Conservation (phyloP, 2,797 vertebrate species). For the Meriones psammophilus region DNA sequence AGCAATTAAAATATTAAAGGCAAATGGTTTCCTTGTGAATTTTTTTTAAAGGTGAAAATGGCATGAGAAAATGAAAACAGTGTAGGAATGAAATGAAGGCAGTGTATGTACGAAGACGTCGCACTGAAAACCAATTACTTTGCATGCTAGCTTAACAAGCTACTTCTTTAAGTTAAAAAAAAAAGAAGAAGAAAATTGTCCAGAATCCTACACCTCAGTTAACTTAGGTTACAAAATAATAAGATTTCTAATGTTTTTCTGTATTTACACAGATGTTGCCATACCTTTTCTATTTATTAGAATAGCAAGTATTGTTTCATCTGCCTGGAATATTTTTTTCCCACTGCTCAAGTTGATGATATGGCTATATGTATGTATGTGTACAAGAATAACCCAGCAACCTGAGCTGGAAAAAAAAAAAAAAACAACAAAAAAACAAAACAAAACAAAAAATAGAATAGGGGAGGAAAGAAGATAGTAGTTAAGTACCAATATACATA, state of each 20-base stretch:
- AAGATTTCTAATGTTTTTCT: not conserved
- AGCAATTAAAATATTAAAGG: slow-evolving; percentile 31
- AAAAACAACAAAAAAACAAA: not conserved
- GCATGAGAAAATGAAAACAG: not conserved
- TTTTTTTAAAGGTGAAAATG: not conserved
- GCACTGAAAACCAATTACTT: not conserved
- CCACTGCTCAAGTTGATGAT: not conserved
- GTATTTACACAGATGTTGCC: not conserved
- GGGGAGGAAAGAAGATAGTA: not conserved
- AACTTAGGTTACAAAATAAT: not conserved
- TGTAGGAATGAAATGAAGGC: not conserved
- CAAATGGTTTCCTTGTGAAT: not conserved
- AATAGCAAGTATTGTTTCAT: not conserved
- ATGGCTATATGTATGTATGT: not conserved
- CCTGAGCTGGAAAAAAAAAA: too few species aligned
- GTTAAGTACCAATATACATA: too few species aligned
- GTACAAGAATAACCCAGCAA: not conserved
- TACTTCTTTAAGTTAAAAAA: not conserved
- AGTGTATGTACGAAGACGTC: not conserved
- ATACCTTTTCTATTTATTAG: not conserved
- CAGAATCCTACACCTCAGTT: not conserved
- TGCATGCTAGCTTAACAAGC: not conserved
- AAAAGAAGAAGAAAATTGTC: not conserved
- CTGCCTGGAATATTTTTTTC: not conserved
- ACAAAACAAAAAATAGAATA: not conserved